Conservation (phyloP, 2,888 invertebrate genomes). For the Parasteatoda lunata region DNA sequence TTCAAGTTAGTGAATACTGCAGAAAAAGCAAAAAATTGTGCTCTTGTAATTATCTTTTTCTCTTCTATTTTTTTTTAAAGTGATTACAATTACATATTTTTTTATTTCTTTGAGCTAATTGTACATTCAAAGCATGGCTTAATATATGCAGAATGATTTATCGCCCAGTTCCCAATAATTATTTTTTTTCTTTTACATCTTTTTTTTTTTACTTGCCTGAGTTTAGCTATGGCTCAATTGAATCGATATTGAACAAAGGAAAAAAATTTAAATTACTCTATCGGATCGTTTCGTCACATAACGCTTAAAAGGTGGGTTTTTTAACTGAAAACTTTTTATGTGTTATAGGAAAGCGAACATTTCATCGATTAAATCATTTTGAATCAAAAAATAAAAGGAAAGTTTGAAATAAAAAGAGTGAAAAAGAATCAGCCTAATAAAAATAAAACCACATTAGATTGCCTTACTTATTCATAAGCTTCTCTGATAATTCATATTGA, state of each 20-base stretch:
- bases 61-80: background rate
- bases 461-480: too few relatives aligned
- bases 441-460: background rate
- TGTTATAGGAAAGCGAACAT: conserved; percentile 9
- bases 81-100: background rate
- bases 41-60: background rate
- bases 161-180: background rate
- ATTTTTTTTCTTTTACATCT: conserved; percentile 22
- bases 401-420: background rate
- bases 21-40: background rate
- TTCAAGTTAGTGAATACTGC: background rate
- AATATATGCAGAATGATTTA: conserved; percentile 28
- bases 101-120: conserved; percentile 19
- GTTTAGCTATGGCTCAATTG: background rate
- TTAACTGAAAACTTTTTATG: background rate
- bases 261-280: conserved; percentile 20
- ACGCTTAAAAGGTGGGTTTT: background rate
- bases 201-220: conserved; percentile 6
- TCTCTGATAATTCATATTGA: too few relatives aligned
- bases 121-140: conserved; percentile 9
- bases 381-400: background rate
- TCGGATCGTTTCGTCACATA: conserved; percentile 9
- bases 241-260: conserved; percentile 24
- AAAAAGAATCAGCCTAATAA: background rate
- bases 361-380: conserved; percentile 24